Base-by-base conservation (phyloP, 2,797 vertebrate species). In the Echiichthys vipera region DNA sequence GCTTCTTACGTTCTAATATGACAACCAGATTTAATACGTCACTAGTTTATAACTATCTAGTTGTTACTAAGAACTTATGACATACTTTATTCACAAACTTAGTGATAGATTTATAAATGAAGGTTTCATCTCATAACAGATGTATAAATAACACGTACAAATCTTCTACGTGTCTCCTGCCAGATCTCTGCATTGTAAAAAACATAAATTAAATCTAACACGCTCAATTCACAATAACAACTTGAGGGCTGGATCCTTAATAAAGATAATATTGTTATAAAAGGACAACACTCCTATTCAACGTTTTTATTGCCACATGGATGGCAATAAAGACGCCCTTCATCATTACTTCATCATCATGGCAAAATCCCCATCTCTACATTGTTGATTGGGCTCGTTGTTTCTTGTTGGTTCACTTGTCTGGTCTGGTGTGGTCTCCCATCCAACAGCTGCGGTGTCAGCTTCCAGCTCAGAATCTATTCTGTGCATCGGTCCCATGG, bases 401-500 rank as follows among this genome's bases (percentile, higher is more conserved):
- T 43, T 40, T 25, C 22, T 46, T 20, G 18, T 45, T 66, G 49
- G 20, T 25, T 42, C 15, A 30, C 9, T 37, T 3, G 4, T 4
- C 22, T 24, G 30, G 17, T 22, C 57, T 13, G 27, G 25, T 64
- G 47, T 11, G n/a, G n/a, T n/a, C 18, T 54, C 39, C 34, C n/a
- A 27, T 40, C 51, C 51, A 20, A 43, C 15, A 14, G 30, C 24
- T 58, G 65, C 34, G 1, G 24, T 30, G 45, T 49, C 51, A 43
- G 56, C 64, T 54, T 54, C 22, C 51, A 45, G 22, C 37, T 51
- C 46, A 20, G 39, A 4, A 51, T 51, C 65, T 50, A 10, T 29
- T 14, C 25, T 56, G 24, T 42, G 27, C 40, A 14, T 3, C 5
- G 22, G 15, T 37, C 34, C 34, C 37, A 8, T 14, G 29, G 25